Percentiles rank a stretch among this genome's conserved stretches.
Evolutionary conservation across 2,888 invertebrate genomes (phyloP).

Genomic region (Theodoxus fluviatilis): DNA sequence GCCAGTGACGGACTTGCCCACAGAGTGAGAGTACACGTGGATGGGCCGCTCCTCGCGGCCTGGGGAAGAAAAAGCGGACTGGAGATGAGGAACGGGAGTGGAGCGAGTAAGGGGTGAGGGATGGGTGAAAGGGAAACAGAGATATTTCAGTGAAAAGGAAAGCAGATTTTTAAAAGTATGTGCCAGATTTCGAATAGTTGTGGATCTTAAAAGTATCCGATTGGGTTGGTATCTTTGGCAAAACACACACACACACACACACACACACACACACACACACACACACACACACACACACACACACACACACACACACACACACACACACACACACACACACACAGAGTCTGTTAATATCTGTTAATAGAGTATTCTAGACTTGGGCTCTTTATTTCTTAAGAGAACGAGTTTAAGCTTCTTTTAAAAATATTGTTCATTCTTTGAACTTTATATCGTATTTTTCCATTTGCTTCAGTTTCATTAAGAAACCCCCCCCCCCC

Average conservation of each 20-base stretch:
- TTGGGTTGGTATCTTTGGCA: no score
- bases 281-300: constrained; percentile 14
- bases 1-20: constrained; percentile 56
- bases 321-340: neutral
- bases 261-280: constrained; percentile 6
- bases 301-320: constrained; percentile 7
- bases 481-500: no score
- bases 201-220: no score
- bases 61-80: constrained; percentile 21
- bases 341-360: neutral
- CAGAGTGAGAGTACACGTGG: constrained; percentile 42
- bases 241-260: constrained; percentile 14
- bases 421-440: no score
- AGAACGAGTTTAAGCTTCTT: neutral
- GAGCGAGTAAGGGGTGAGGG: neutral
- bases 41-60: constrained; percentile 42
- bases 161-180: neutral
- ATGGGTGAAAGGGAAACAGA: neutral
- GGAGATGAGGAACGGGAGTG: neutral
- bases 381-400: no score
- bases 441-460: no score
- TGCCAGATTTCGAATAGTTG: neutral
- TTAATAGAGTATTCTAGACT: no score
- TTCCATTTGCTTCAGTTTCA: no score
- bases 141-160: neutral